Base-by-base conservation (phyloP, 2,888 invertebrate species). In the Panopea generosa region DNA sequence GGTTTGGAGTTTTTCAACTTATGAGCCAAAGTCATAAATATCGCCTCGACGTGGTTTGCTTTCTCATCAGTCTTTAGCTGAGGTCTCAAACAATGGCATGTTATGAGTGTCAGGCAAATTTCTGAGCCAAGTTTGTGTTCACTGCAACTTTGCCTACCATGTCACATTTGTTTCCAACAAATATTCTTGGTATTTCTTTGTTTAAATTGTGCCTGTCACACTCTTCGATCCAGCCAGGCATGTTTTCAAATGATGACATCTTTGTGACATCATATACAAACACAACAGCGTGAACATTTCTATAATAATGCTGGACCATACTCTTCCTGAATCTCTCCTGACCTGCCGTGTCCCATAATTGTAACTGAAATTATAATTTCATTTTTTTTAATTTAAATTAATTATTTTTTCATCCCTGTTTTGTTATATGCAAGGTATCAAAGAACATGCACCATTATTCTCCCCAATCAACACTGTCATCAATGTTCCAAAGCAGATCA, bases 1-100 rank as follows among this genome's bases (percentile, higher is more conserved):
- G 94, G 94, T 88, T 94, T 95, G 60, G 94, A 93, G 84, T 94
- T 94, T 88, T 95, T 95, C 77, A 97, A 93, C 90, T 96, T 96
- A 92, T 96, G 96, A 0, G 96, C 96, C 53, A 97, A 91, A 0
- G 96, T 96, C 94, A 96, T 94, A 92, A 97, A 96, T 86, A 97
- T 96, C 0, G 96, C 95, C 88, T 96, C 96, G 49, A 97, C 96
- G 89, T 95, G 96, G 92, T 96, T 95, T 78, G 95, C 95, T 86
- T 95, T 95, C 0, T 95, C 94, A 89, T 96, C 96, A 82, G n/a
- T 96, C 94, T 74, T 95, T 94, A 0, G 96, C 96, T 0, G 96
- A 96, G 9, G 97, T 96, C 92, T 96, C 96, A 92, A 97, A 97
- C 69, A 96, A 91, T 93, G 96, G 96, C 96, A 96, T 96, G 85